Evolutionary conservation across 1,140 invertebrate species (phyloP), one percentile per base, ranked within the genome.

Genomic region (Gryllus bimaculatus): DNA sequence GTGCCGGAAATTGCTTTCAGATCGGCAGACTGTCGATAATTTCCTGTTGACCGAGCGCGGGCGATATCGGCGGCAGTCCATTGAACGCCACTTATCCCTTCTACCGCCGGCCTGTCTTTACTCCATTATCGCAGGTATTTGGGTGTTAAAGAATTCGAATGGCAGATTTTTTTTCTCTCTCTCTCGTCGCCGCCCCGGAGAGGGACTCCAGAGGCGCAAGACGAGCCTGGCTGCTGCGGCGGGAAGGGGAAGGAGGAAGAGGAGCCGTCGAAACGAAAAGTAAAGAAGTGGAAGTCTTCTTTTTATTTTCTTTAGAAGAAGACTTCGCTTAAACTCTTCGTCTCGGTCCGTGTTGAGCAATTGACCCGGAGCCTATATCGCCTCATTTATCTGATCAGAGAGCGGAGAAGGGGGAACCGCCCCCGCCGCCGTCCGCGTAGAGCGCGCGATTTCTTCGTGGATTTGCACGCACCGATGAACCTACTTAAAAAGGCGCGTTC

Each of bases 281-380:
- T 66, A 66, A 66, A 66, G 54, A 66, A 66, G 54, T 66, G 54
- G 54, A 66, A 66, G 54, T 66, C 54, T 66, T 66, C 18, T 66
- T 66, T 13, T 66, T 66, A 66, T 66, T 66, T 66, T 66, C 18
- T 66, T 66, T 13, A 66, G 54, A 66, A 66, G 54, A 66, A 66
- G 18, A 18, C 18, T 66, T 18, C 10, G 10, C 54, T 13, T 10
- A 66, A 66, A 66, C 10, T 10, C 18, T 18, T 66, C 10, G 10
- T 66, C 10, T 10, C 54, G 10, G 54, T 10, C 18, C 54, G 54
- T 18, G 54, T 66, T 18, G 54, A 66, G 54, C 54, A 66, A 66
- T 66, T 66, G 54, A 66, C 54, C 54, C 54, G 54, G 54, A 18
- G 10, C 54, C 18, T 66, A 66, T 66, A 66, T 66, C 54, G 54